Conservation (phyloP, 2,888 invertebrate genomes). For the Aspidiotus destructor region DNA sequence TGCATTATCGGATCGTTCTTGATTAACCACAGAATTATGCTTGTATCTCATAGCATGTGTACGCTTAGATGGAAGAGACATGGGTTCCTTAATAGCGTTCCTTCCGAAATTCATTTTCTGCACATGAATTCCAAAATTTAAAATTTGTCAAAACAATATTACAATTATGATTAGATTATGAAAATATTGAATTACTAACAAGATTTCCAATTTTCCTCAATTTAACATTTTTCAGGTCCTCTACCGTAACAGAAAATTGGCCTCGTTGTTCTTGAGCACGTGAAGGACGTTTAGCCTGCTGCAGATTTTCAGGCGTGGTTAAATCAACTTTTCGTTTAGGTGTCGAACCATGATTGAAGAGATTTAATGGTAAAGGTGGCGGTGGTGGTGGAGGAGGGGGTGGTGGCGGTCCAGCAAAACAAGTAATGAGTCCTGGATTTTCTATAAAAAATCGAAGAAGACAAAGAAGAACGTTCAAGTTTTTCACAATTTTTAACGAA, state of each 20-base stretch:
- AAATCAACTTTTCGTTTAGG: not conserved
- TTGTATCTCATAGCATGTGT: no score
- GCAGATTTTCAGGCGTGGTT: not conserved
- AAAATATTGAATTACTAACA: not conserved
- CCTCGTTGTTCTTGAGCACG: not conserved
- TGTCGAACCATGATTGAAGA: not conserved
- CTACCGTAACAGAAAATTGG: not conserved
- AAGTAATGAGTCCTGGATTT: not conserved
- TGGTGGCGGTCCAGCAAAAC: not conserved
- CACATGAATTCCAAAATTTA: no score
- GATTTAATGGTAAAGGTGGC: not conserved
- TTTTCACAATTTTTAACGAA: not conserved
- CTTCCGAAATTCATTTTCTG: no score
- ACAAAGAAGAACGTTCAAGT: not conserved
- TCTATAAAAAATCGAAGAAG: no score
- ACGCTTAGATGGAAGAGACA: no score
- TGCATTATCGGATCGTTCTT: no score
- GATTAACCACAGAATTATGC: no score
- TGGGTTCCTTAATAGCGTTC: no score
- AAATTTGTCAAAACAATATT: no score
- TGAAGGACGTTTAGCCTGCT: not conserved
- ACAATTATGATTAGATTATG: no score
- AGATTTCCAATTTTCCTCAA: slow-evolving; percentile 1
- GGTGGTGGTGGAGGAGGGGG: not conserved
- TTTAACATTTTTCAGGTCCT: slow-evolving; percentile 4